A percentile compares a stretch with the other conserved stretches of the same genome.
These are phyloP conservation scores for Mesorhabditis spiculigera DNA, from an alignment of 2,888 invertebrate genomes.

Conservation along the genomic window DNA sequence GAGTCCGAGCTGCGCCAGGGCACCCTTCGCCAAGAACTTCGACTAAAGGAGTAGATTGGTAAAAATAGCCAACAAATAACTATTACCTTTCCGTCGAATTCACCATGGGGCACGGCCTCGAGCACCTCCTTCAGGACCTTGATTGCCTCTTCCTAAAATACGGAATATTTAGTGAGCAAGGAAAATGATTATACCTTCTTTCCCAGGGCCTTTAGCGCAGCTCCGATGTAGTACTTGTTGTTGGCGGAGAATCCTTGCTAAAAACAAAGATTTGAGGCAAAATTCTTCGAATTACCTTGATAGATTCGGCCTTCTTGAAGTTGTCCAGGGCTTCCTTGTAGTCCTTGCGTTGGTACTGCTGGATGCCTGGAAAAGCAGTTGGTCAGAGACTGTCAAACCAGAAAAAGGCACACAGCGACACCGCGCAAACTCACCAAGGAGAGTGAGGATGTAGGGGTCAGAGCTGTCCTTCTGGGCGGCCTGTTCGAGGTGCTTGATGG, in stretches of 20 bases:
- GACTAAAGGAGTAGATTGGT: conserved; percentile 13
- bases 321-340: conserved; percentile 34
- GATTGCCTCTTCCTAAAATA: conserved; percentile 28
- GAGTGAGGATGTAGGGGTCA: conserved; percentile 39
- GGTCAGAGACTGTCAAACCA: neutral
- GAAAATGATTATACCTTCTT: conserved; percentile 17
- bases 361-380: conserved; percentile 21
- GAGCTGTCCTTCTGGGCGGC: conserved; percentile 36
- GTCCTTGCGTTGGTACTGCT: conserved; percentile 33
- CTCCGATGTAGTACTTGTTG: conserved; percentile 39
- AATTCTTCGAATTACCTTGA: conserved; percentile 25
- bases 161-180: neutral
- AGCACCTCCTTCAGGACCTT: conserved; percentile 31
- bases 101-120: conserved; percentile 22
- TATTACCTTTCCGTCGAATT: conserved; percentile 27
- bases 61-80: conserved; percentile 5
- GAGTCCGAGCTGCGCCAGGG: conserved; percentile 26
- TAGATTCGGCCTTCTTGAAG: conserved; percentile 41
- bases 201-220: conserved; percentile 24
- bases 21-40: conserved; percentile 19
- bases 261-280: conserved; percentile 8
- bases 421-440: conserved; percentile 25
- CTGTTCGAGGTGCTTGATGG: conserved; percentile 39
- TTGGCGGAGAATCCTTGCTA: conserved; percentile 38
- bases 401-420: neutral